Conservation (phyloP, 2,888 invertebrate species). For the Mythimna albipuncta region DNA sequence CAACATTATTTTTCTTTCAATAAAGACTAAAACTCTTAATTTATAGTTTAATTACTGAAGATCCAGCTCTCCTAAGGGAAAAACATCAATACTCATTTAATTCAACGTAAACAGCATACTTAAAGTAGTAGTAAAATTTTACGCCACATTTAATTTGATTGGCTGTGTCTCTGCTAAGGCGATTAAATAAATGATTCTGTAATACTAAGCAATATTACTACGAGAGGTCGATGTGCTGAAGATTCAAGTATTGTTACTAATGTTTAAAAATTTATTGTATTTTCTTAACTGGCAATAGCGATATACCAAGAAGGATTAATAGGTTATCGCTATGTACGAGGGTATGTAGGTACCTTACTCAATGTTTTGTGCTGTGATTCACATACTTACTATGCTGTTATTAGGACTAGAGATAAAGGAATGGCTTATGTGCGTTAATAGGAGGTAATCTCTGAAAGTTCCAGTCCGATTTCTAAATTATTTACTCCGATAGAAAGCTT, state of each 20-base stretch:
- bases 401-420: no score
- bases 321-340: not conserved
- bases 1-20: not conserved
- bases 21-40: conserved; percentile 6
- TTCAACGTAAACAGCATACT: conserved; percentile 33
- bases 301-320: conserved; percentile 2
- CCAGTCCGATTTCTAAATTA: no score
- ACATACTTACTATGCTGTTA: not conserved
- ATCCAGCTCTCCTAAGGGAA: conserved; percentile 2
- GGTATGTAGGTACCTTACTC: not conserved
- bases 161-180: conserved; percentile 25
- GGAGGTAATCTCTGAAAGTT: no score
- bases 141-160: conserved; percentile 44
- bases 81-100: conserved; percentile 42
- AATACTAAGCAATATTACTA: conserved; percentile 19
- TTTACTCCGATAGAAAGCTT: no score
- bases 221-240: conserved; percentile 22
- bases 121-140: conserved; percentile 38
- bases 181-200: conserved; percentile 29
- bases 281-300: conserved; percentile 5
- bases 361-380: not conserved
- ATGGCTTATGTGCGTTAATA: no score
- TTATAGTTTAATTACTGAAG: conserved; percentile 12
- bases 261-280: conserved; percentile 8
- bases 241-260: conserved; percentile 6